phyloP scores from a whole-genome alignment of 2,113 vertebrate species.

The Proteles cristata region DNA sequence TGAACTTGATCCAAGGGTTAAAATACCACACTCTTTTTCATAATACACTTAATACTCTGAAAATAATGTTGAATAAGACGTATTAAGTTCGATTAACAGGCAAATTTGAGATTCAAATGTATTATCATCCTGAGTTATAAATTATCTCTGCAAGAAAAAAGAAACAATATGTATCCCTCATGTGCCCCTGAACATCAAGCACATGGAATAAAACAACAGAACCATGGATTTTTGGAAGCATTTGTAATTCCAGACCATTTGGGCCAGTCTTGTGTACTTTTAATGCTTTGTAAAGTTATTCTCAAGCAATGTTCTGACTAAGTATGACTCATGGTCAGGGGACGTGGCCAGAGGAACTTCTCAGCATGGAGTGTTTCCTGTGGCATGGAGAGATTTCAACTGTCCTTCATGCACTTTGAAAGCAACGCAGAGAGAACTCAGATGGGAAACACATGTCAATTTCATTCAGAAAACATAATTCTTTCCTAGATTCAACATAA shows the following conservation, averaged over 20 bases:
- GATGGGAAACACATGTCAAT: background rate
- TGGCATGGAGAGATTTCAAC: background rate
- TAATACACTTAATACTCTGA: background rate
- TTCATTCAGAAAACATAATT: background rate
- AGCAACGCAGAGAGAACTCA: background rate
- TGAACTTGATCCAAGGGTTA: constrained; percentile 36
- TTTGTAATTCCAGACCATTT: constrained; percentile 10
- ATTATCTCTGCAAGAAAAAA: background rate
- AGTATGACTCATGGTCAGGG: constrained; percentile 57
- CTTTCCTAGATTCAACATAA: background rate
- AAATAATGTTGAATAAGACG: constrained; percentile 53
- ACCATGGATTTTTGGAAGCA: background rate
- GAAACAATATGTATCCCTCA: background rate
- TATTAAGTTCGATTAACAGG: constrained; percentile 21
- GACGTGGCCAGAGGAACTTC: background rate
- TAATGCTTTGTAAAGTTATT: constrained; percentile 61
- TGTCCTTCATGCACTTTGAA: background rate
- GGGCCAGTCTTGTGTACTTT: constrained; percentile 19
- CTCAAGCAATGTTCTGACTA: background rate
- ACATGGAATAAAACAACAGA: background rate
- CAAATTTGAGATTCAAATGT: constrained; percentile 4
- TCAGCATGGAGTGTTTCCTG: background rate
- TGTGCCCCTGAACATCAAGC: background rate
- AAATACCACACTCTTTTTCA: constrained; percentile 18
- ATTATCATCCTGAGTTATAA: background rate